Evolutionary conservation across 2,113 vertebrate species (phyloP).

Genomic region (Diphyllodes magnificus): DNA sequence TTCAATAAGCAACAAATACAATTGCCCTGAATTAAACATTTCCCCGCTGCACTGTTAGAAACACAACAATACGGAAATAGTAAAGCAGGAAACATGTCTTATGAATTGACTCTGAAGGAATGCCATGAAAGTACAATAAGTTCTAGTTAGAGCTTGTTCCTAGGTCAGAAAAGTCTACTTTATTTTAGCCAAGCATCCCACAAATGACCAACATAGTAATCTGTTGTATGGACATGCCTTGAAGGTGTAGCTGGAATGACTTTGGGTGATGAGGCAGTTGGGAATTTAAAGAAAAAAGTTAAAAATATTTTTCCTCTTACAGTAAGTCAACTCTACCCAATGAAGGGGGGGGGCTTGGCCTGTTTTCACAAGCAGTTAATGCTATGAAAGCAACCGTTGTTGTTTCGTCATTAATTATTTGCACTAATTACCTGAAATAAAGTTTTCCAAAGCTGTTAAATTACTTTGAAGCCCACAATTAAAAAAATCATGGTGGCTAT

Average conservation of each 20-base stretch:
- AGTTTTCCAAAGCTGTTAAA: slow-evolving; percentile 10
- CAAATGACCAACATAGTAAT: neutral
- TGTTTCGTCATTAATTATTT: slow-evolving; percentile 52
- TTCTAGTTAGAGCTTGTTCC: neutral
- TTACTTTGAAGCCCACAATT: neutral
- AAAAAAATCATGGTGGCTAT: neutral
- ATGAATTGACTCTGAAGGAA: neutral
- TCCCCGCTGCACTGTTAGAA: neutral
- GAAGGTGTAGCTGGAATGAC: neutral
- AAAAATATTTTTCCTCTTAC: neutral
- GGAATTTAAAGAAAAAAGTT: neutral
- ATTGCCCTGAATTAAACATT: neutral
- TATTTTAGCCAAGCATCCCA: neutral
- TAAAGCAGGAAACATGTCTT: neutral
- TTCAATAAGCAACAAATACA: neutral
- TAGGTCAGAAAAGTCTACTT: neutral
- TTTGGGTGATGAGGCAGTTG: neutral
- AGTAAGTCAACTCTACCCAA: neutral
- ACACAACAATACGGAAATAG: neutral
- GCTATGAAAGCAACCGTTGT: slow-evolving; percentile 48
- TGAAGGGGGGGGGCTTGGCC: neutral
- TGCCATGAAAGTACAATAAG: neutral
- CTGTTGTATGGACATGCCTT: neutral
- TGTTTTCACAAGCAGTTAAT: neutral
- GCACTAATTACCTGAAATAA: slow-evolving; percentile 34